Conservation (phyloP, 2,888 invertebrate genomes). For the Agrochola lota region DNA sequence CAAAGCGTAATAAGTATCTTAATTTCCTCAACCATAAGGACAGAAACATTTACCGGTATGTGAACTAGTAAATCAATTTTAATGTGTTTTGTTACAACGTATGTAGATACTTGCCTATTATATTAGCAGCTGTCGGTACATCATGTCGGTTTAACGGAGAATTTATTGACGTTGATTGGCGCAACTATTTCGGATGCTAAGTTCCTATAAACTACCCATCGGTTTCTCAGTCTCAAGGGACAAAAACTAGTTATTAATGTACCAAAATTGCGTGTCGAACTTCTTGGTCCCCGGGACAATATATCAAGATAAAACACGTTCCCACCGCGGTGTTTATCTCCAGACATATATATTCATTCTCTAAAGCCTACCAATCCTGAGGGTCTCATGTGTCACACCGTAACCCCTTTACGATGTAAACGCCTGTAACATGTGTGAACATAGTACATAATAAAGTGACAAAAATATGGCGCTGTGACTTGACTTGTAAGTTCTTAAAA, state of each 20-base stretch:
- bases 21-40: constrained; percentile 17
- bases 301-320: constrained; percentile 50
- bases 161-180: not conserved
- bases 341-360: constrained; percentile 34
- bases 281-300: constrained; percentile 44
- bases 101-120: not conserved
- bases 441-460: not conserved
- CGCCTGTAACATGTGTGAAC: not conserved
- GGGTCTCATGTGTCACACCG: constrained; percentile 20
- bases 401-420: constrained; percentile 27
- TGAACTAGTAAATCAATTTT: not conserved
- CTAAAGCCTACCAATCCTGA: constrained; percentile 31
- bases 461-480: not conserved
- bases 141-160: constrained; percentile 1
- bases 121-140: not conserved
- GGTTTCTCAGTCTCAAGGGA: constrained; percentile 17
- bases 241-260: constrained; percentile 50
- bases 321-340: constrained; percentile 28
- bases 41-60: not conserved
- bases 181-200: not conserved
- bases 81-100: not conserved
- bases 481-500: constrained; percentile 9
- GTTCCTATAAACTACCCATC: constrained; percentile 1
- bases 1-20: constrained; percentile 15
- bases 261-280: constrained; percentile 52